Percentiles rank a stretch among this genome's conserved stretches.
These are phyloP conservation scores for Meandrusa payeni DNA, from an alignment of 2,888 invertebrate species.

Conservation along the genomic window DNA sequence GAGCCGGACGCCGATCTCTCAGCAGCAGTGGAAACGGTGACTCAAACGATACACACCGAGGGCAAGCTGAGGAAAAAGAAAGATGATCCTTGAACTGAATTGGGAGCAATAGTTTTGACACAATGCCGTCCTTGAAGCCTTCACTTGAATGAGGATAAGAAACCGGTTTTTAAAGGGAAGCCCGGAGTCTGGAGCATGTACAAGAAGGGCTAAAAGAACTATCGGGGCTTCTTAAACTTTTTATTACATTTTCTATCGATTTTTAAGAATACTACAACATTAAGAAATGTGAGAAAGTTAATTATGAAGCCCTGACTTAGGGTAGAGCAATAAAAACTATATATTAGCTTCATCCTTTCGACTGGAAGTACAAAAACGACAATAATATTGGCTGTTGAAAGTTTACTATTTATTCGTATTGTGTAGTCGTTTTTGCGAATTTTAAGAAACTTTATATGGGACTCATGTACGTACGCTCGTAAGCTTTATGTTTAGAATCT, in stretches of 20 bases:
- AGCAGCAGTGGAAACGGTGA: slow-evolving; percentile 92
- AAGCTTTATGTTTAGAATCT: slow-evolving; percentile 31
- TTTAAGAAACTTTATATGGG: slow-evolving; percentile 11
- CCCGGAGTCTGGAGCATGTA: not conserved
- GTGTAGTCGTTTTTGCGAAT: slow-evolving; percentile 27
- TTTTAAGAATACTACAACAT: not conserved
- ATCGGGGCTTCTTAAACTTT: slow-evolving; percentile 36
- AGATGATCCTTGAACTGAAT: slow-evolving; percentile 81
- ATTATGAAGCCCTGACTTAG: not conserved
- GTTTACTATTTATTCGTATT: slow-evolving; percentile 29
- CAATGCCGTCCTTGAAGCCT: slow-evolving; percentile 34
- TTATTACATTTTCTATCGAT: not conserved
- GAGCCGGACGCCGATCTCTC: slow-evolving; percentile 85
- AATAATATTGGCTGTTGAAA: slow-evolving; percentile 51
- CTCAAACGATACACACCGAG: slow-evolving; percentile 95
- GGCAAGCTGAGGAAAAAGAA: slow-evolving; percentile 93
- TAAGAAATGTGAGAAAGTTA: not conserved
- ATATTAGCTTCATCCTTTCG: slow-evolving; percentile 26
- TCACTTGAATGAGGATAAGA: slow-evolving; percentile 13
- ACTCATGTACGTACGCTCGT: slow-evolving; percentile 3
- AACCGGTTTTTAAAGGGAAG: slow-evolving; percentile 2
- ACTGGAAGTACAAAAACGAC: slow-evolving; percentile 65
- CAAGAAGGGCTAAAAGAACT: slow-evolving; percentile 25
- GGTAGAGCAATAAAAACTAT: not conserved
- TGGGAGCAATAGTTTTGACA: slow-evolving; percentile 26